A percentile compares a stretch with the other conserved stretches of the same genome.
Evolutionary conservation across 2,888 invertebrate genomes (phyloP).

Genomic region (Drosophila phalerata): DNA sequence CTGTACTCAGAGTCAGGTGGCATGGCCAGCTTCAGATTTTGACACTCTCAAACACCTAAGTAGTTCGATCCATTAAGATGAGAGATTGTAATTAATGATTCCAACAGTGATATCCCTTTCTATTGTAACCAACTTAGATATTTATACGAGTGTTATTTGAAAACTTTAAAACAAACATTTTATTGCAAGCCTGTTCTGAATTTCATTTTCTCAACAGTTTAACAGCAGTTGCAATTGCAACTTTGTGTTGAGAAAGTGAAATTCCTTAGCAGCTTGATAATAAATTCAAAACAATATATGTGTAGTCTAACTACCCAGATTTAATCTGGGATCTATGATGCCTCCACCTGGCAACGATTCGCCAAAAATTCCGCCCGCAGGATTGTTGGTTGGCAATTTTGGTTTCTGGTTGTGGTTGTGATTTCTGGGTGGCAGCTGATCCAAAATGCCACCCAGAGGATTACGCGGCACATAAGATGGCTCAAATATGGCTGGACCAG

Average conservation of each 20-base stretch:
- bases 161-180: constrained; percentile 17
- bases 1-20: constrained; percentile 42
- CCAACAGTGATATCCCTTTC: constrained; percentile 5
- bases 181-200: constrained; percentile 1
- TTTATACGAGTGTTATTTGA: no score
- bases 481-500: constrained; percentile 65
- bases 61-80: constrained; percentile 14
- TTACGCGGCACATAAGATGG: constrained; percentile 40
- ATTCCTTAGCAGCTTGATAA: neutral
- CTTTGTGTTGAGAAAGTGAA: neutral
- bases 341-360: constrained; percentile 42
- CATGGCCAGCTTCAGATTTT: neutral
- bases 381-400: constrained; percentile 25
- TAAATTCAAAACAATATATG: constrained; percentile 10
- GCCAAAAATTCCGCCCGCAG: constrained; percentile 48
- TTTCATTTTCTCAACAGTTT: neutral
- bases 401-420: constrained; percentile 36
- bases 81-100: constrained; percentile 11
- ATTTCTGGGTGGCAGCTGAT: constrained; percentile 44
- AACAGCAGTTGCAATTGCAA: neutral
- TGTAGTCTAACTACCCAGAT: constrained; percentile 33
- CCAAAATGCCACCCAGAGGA: constrained; percentile 63
- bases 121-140: neutral
- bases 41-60: constrained; percentile 6
- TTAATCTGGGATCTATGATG: constrained; percentile 57